Conservation (phyloP, 2,888 invertebrate genomes). For the Sacculina carcini region DNA sequence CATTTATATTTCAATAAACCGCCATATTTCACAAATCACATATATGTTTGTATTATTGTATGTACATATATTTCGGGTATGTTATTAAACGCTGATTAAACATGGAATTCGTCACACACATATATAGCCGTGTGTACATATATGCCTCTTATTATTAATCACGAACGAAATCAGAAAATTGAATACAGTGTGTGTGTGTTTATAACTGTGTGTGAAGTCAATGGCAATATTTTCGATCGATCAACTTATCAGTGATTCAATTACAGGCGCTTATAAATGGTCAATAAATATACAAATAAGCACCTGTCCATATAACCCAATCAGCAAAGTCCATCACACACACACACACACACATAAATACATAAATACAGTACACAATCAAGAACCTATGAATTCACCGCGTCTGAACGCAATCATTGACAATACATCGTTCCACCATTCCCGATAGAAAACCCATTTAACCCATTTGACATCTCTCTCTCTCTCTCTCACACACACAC, state of each 20-base stretch:
- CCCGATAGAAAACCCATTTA: too few relatives aligned
- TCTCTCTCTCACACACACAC: too few relatives aligned
- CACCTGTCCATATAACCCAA: neutral
- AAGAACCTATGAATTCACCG: too few relatives aligned
- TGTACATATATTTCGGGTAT: neutral
- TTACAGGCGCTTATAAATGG: neutral
- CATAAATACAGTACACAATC: neutral
- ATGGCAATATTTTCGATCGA: neutral
- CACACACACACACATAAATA: neutral
- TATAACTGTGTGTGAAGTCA: neutral
- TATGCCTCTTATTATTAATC: neutral
- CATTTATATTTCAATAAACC: neutral
- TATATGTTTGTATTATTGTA: neutral
- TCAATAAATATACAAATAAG: neutral
- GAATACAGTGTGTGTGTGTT: neutral
- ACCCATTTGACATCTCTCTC: too few relatives aligned
- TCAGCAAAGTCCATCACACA: neutral
- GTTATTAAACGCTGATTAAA: neutral
- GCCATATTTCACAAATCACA: neutral
- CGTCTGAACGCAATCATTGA: too few relatives aligned
- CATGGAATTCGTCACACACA: neutral
- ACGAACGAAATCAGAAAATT: too few relatives aligned
- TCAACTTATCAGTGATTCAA: neutral
- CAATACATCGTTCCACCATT: too few relatives aligned
- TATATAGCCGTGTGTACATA: neutral